Base-by-base conservation (phyloP, 2,888 invertebrate genomes). In the Tolmerus cingulatus region DNA sequence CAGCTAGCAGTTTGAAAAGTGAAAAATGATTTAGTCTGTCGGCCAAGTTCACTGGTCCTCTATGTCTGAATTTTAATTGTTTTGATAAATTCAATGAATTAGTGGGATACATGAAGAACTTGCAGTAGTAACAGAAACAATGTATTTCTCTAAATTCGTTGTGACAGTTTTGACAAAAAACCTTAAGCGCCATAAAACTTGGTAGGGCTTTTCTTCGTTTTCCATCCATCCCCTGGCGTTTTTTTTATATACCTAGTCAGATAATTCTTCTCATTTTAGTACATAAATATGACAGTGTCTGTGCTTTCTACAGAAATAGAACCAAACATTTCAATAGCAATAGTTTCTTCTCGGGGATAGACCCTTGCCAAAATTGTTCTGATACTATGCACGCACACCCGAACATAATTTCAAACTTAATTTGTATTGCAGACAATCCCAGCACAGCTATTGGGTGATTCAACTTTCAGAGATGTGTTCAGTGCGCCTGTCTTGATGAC, bases 21-120 rank as follows among this genome's bases (percentile, higher is more conserved):
- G 79, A 79, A 79, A 79, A 79, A 79, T 79, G 79, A 79, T 79
- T 51, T 30, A 46, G 51, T 51, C 51, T 30, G 51, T 16, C 51
- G 79, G 79, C 79, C 79, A 79, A 79, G 79, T 79, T 79, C 79
- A 79, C 79, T 79, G 55, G 46, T 79, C 79, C 30, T 79, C 16
- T 79, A 55, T 34, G 79, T 46, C 8, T 16, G 19, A 51, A 51
- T 16, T 79, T 79, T 79, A 79, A 79, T 79, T 79, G 79, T 79
- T 79, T 79, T 27, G n/a, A 79, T 79, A 79, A 79, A 79, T 79
- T 30, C 40, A 51, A 27, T 79, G 79, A 46, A 79, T 79, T 79
- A 79, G 51, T 27, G 51, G 46, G 51, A 19, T 51, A 51, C 43
- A 79, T 16, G 79, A 51, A 14, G 30, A n/a, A 79, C 51, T 51